Conservation (phyloP, 2,113 vertebrate genomes). For the Falcunculus frontatus region DNA sequence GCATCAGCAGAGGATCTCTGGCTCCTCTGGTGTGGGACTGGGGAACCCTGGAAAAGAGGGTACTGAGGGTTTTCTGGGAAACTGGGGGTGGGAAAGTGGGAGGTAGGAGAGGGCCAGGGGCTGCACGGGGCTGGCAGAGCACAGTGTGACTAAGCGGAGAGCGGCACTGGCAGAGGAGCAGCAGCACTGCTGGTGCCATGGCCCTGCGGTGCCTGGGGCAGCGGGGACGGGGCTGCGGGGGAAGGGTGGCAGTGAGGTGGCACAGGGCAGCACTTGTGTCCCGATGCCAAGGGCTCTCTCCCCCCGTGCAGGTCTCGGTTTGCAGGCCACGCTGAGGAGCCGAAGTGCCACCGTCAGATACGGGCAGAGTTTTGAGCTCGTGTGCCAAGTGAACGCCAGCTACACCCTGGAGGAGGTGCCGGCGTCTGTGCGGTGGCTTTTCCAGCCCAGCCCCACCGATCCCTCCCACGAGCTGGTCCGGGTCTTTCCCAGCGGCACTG, state of each 20-base stretch:
- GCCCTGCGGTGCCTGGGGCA: background rate
- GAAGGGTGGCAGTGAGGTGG: background rate
- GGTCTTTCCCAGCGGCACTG: conserved; percentile 48
- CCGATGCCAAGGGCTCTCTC: background rate
- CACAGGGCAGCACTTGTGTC: background rate
- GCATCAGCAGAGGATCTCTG: background rate
- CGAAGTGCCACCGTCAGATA: conserved; percentile 13
- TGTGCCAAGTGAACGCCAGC: background rate
- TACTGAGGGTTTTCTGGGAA: background rate
- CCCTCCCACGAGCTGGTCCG: conserved; percentile 59
- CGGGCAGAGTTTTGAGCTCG: conserved; percentile 16
- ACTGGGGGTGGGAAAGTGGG: fast-evolving
- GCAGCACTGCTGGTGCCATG: background rate
- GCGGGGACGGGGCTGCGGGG: fast-evolving
- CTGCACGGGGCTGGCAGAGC: background rate
- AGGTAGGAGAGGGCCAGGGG: background rate
- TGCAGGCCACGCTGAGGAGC: conserved; percentile 23
- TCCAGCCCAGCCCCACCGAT: background rate
- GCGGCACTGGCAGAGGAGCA: background rate
- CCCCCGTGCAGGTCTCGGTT: conserved; percentile 5
- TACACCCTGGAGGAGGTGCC: conserved; percentile 10
- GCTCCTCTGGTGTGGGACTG: background rate
- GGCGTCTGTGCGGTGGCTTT: conserved; percentile 69
- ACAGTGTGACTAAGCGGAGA: fast-evolving
- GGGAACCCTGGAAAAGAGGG: background rate